Conservation (phyloP, 2,113 vertebrate species). For the Spilogale gracilis region DNA sequence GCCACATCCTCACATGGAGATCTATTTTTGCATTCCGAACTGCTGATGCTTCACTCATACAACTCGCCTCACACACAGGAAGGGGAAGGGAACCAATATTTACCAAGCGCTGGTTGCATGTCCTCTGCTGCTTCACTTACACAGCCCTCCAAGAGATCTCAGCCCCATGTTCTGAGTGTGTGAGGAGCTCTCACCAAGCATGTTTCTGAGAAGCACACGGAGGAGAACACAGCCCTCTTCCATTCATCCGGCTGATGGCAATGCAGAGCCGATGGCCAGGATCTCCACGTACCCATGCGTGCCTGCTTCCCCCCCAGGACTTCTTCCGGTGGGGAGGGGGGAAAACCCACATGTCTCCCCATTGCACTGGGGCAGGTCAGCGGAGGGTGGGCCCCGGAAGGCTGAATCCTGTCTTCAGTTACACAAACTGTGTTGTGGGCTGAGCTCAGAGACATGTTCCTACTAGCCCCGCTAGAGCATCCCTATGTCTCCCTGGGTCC, state of each 20-base stretch:
- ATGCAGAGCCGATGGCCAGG: not conserved
- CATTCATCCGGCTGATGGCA: not conserved
- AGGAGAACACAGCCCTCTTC: not conserved
- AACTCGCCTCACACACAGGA: conserved; percentile 63
- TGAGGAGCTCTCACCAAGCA: not conserved
- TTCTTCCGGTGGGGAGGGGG: not conserved
- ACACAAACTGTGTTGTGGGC: not conserved
- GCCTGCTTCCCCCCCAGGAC: not conserved
- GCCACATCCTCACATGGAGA: conserved; percentile 81
- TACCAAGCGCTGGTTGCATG: not conserved
- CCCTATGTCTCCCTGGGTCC: not conserved
- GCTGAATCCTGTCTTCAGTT: not conserved
- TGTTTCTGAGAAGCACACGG: not conserved
- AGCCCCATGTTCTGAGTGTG: not conserved
- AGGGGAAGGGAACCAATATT: conserved; percentile 62
- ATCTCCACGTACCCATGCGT: fast-evolving
- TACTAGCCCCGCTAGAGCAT: not conserved
- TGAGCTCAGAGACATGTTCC: not conserved
- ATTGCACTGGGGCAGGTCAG: too few relatives aligned
- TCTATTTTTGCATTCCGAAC: conserved; percentile 72
- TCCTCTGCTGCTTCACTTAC: not conserved
- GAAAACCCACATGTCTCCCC: not conserved
- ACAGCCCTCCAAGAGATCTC: not conserved
- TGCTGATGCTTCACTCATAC: conserved; percentile 67
- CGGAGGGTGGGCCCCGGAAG: too few relatives aligned